These are phyloP conservation scores for Hemicordylus capensis DNA, from an alignment of 2,113 vertebrate genomes.

Conservation along the genomic window DNA sequence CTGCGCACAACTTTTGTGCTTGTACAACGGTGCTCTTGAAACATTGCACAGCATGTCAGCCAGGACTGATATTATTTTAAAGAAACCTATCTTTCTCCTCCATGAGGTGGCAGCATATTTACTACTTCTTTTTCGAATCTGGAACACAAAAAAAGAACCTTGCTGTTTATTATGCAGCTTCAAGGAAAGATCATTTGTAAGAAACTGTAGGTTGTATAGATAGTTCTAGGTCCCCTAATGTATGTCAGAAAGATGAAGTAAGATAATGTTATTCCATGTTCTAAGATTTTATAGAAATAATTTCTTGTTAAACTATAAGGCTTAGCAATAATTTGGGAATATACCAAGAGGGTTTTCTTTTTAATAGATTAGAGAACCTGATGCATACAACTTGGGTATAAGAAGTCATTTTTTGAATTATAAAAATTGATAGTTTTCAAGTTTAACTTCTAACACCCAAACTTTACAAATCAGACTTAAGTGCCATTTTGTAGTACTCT, in stretches of 20 bases:
- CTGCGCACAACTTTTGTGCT: too few relatives aligned
- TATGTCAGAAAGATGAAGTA: background rate
- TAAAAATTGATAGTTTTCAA: too few relatives aligned
- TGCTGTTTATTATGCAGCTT: background rate
- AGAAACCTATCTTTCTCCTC: background rate
- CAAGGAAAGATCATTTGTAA: constrained; percentile 15
- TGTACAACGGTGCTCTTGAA: too few relatives aligned
- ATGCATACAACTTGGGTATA: background rate
- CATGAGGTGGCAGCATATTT: constrained; percentile 3
- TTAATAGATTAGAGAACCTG: background rate
- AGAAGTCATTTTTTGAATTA: too few relatives aligned
- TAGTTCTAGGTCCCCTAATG: background rate
- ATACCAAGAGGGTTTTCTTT: background rate
- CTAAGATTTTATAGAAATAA: background rate
- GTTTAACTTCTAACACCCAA: too few relatives aligned
- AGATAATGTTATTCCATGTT: background rate
- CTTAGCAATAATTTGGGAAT: constrained; percentile 2
- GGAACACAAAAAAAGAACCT: background rate
- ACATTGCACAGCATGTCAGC: too few relatives aligned
- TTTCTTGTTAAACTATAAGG: background rate
- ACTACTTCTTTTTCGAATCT: constrained; percentile 1
- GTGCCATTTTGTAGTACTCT: background rate
- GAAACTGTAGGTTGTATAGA: background rate
- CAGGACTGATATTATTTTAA: too few relatives aligned
- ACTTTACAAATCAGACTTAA: background rate